A percentile compares a stretch with the other conserved stretches of the same genome.
These are phyloP conservation scores for Malurus alboscapulatus DNA, from an alignment of 2,113 vertebrate species.

Conservation along the genomic window DNA sequence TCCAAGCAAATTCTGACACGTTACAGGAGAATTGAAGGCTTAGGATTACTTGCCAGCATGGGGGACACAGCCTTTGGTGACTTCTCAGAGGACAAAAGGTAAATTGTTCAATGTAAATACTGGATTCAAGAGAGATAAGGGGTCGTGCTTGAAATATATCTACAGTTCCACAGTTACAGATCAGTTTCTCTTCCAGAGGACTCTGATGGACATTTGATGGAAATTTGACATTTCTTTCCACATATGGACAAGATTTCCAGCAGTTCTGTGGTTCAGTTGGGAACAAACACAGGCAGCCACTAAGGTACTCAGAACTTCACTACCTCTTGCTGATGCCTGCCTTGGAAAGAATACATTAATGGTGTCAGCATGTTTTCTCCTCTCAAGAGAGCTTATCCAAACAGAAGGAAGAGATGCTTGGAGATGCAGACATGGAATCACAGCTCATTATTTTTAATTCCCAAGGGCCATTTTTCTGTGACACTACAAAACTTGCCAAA, in stretches of 20 bases:
- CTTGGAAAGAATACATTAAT: not conserved
- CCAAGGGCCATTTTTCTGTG: not conserved
- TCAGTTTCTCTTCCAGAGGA: not conserved
- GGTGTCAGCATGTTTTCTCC: not conserved
- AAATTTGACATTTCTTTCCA: not conserved
- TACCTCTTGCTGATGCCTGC: not conserved
- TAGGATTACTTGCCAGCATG: not conserved
- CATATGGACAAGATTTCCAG: not conserved
- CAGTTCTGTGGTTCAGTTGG: not conserved
- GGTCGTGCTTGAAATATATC: not conserved
- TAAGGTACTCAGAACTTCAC: not conserved
- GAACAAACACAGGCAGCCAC: not conserved
- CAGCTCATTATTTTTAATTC: not conserved
- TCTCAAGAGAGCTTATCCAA: not conserved
- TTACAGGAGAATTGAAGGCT: not conserved
- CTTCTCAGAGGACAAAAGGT: not conserved
- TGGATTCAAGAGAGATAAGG: not conserved
- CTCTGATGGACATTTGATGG: not conserved
- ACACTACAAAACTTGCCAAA: not conserved
- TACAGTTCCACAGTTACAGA: rapidly evolving
- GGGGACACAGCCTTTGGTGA: not conserved
- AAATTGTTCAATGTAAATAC: not conserved
- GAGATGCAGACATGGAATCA: not conserved
- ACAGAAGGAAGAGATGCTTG: not conserved
- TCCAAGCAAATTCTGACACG: not conserved